Evolutionary conservation across 2,797 vertebrate species (phyloP).

Genomic region (Sciurus vulgaris): DNA sequence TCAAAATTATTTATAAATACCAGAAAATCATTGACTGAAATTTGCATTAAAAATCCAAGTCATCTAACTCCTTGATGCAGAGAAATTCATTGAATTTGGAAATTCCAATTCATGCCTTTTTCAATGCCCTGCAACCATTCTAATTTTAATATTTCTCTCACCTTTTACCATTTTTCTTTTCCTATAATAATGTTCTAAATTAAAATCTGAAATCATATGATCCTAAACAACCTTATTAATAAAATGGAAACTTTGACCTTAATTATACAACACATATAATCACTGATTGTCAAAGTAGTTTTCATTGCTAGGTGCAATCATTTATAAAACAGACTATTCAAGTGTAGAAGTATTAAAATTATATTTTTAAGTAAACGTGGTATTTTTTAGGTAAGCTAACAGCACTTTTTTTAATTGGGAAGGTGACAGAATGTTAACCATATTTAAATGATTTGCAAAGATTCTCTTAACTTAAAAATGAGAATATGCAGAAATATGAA

Average conservation of each 20-base stretch:
- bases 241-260: constrained; percentile 52
- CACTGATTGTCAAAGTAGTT: not conserved
- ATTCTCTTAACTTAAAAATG: constrained; percentile 49
- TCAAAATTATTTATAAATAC: not conserved
- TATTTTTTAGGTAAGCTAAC: constrained; percentile 25
- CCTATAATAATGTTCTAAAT: constrained; percentile 10
- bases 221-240: not conserved
- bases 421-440: constrained; percentile 25
- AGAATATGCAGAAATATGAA: constrained; percentile 74
- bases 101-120: not conserved
- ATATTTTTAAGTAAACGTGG: constrained; percentile 43
- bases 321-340: constrained; percentile 50
- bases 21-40: not conserved
- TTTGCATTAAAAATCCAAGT: not conserved
- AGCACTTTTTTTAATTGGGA: not conserved
- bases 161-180: constrained; percentile 39
- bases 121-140: not conserved
- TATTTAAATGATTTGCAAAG: constrained; percentile 69
- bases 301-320: not conserved
- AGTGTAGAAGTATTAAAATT: constrained; percentile 31
- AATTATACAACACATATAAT: not conserved
- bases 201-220: constrained; percentile 25
- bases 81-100: constrained; percentile 20
- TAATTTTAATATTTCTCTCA: constrained; percentile 52
- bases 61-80: not conserved